Evolutionary conservation across 2,113 vertebrate species (phyloP), one percentile per base, ranked within the genome.

Genomic region (Mungos mungo): DNA sequence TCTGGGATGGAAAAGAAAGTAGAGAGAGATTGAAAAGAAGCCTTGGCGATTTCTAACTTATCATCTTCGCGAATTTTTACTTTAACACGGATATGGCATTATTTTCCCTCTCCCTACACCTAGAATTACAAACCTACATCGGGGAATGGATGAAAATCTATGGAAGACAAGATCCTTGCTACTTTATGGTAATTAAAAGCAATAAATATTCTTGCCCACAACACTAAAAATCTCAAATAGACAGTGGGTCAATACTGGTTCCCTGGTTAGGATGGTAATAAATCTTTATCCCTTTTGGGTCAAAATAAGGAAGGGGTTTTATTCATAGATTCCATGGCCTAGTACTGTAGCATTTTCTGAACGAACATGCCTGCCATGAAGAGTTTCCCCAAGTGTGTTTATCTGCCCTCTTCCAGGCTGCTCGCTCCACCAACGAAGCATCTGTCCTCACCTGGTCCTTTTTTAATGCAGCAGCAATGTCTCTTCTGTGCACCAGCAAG

Each of bases 131-230:
- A 94, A 89, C 83, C 65, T 65, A 95, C 83, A 97, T 92, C 95
- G 91, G 84, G 88, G 83, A 91, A 97, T 89, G 94, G 93, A 97
- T 89, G 95, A 97, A 96, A 98, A 98, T 98, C 96, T 97, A 98
- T 98, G 98, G 98, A 90, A 93, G 98, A 98, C 94, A 98, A 98
- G 96, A 98, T 98, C 97, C 97, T 98, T 96, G 97, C 97, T 98
- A 98, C 95, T 98, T 98, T 99, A 99, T 98, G 98, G 97, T 99
- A 98, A 99, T 99, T 99, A 99, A 99, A 99, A 98, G 97, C 97
- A 98, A 98, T 98, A 99, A 98, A 99, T 99, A 99, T 98, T 98
- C 98, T 97, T 96, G 38, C 91, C 93, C 94, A 98, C 98, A 97
- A 94, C 96, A 96, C 98, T 96, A 88, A 90, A 98, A 98, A 97